These are phyloP conservation scores for Bos indicus DNA, from an alignment of 2,113 vertebrate genomes.

Conservation along the genomic window DNA sequence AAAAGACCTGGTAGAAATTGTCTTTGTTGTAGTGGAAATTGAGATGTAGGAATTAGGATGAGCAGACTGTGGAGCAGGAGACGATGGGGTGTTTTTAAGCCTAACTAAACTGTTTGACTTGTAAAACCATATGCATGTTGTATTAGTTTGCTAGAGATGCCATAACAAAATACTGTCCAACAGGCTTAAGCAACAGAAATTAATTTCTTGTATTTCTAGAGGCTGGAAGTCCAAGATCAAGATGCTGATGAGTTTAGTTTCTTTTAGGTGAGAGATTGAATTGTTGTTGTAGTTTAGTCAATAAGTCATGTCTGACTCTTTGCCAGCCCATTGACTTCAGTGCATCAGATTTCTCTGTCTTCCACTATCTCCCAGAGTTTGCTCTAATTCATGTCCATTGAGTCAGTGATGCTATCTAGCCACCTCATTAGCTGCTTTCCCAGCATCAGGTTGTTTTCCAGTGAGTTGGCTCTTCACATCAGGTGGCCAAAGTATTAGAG, in stretches of 20 bases:
- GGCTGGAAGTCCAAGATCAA: not conserved
- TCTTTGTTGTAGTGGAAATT: not conserved
- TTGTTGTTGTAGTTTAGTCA: not conserved
- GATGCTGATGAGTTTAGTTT: not conserved
- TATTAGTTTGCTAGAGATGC: not conserved
- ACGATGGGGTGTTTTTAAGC: not conserved
- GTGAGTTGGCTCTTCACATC: too few species aligned
- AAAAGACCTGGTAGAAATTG: not conserved
- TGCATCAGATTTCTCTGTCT: not conserved
- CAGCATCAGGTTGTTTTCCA: too few species aligned
- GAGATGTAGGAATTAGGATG: not conserved
- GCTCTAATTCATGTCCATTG: not conserved
- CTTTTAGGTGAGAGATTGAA: not conserved
- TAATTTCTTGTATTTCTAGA: not conserved
- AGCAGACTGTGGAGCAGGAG: not conserved
- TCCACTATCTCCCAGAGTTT: not conserved
- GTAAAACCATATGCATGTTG: not conserved
- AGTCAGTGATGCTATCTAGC: not conserved
- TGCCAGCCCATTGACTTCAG: not conserved
- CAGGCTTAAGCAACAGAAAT: not conserved
- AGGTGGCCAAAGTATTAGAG: too few species aligned
- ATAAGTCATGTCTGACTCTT: not conserved
- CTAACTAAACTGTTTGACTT: not conserved
- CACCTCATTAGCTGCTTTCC: too few species aligned
- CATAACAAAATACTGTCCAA: not conserved